Evolutionary conservation across 1,140 invertebrate species (phyloP).

Genomic region (Caenorhabditis brenneri): DNA sequence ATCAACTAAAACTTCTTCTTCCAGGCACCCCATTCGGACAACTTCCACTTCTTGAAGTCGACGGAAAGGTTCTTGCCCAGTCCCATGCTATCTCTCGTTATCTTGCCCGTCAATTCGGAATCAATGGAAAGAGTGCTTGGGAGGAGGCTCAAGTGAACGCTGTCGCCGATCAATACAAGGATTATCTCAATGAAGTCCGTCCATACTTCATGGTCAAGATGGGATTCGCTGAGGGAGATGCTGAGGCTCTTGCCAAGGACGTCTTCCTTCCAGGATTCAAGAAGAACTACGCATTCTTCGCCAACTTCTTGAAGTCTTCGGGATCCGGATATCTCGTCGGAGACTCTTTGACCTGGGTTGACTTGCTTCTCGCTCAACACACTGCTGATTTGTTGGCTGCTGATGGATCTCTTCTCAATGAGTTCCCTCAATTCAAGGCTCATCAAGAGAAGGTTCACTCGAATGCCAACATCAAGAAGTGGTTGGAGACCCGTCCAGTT

Average conservation of each 20-base stretch:
- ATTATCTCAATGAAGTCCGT: conserved; percentile 42
- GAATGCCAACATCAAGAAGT: conserved; percentile 33
- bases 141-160: conserved; percentile 60
- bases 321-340: conserved; percentile 49
- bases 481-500: conserved; percentile 12
- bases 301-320: conserved; percentile 43
- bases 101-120: conserved; percentile 67
- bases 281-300: conserved; percentile 53
- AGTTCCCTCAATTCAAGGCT: conserved; percentile 15
- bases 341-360: conserved; percentile 46
- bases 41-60: conserved; percentile 70
- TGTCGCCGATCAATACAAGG: conserved; percentile 58
- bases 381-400: conserved; percentile 21
- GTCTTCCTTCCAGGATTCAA: conserved; percentile 49
- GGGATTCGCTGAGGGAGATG: conserved; percentile 50
- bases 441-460: conserved; percentile 37
- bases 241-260: conserved; percentile 47
- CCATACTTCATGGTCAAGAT: conserved; percentile 46
- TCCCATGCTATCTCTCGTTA: conserved; percentile 65
- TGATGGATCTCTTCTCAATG: background rate
- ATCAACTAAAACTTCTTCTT: too few relatives aligned
- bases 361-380: conserved; percentile 54
- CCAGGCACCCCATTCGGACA: conserved; percentile 64
- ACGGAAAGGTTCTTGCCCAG: conserved; percentile 67
- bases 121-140: conserved; percentile 60